phyloP scores from a whole-genome alignment of 2,888 invertebrate genomes.

The Chamaedrilus cognettii region DNA sequence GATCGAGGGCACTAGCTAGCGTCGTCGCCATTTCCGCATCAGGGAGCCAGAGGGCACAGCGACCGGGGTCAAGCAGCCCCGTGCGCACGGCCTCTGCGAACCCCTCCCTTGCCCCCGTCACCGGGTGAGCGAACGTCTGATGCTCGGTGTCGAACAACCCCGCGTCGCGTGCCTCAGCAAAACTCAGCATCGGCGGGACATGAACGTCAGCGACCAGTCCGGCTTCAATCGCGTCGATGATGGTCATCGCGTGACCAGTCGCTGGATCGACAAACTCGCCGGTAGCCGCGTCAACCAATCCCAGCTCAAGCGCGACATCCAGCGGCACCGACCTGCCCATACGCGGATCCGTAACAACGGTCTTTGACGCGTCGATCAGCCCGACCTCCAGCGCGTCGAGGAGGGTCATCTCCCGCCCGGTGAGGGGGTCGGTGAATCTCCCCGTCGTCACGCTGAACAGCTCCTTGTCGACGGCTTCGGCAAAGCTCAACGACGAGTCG shows the following conservation, averaged over 20 bases:
- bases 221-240: constrained; percentile 33
- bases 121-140: constrained; percentile 31
- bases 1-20: constrained; percentile 66
- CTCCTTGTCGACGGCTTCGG: constrained; percentile 88
- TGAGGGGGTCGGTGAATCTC: constrained; percentile 69
- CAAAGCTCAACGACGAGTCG: constrained; percentile 72
- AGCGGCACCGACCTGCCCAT: constrained; percentile 16
- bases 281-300: constrained; percentile 8
- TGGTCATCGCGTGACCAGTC: constrained; percentile 9
- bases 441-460: constrained; percentile 69
- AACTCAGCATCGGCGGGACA: constrained; percentile 25
- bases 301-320: constrained; percentile 3
- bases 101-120: constrained; percentile 33
- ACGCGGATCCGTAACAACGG: constrained; percentile 18
- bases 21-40: constrained; percentile 77
- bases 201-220: constrained; percentile 33
- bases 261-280: background rate
- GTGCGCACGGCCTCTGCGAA: constrained; percentile 27
- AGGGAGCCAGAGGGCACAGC: constrained; percentile 82
- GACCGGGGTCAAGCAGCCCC: constrained; percentile 52
- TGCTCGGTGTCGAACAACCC: constrained; percentile 67
- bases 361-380: constrained; percentile 20
- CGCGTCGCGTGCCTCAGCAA: constrained; percentile 76
- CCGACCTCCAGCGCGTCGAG: constrained; percentile 71
- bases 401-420: constrained; percentile 75